Conservation (phyloP, 2,888 invertebrate species). For the Formica aserva region DNA sequence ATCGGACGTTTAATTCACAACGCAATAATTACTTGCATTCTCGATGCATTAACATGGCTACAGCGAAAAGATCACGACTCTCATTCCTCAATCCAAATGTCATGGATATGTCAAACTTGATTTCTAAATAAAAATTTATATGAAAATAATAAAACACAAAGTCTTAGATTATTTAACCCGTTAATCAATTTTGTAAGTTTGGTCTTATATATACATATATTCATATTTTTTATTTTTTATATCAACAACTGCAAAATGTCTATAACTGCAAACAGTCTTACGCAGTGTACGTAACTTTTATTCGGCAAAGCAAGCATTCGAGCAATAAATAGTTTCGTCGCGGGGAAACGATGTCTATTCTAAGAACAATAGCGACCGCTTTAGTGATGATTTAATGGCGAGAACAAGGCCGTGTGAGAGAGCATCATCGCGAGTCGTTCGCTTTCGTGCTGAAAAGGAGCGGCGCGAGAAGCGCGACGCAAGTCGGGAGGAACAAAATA, state of each 20-base stretch:
- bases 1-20: conserved; percentile 10
- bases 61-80: background rate
- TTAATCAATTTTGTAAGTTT: background rate
- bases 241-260: background rate
- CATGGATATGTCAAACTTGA: background rate
- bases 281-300: background rate
- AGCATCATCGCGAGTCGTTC: background rate
- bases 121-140: background rate
- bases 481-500: conserved; percentile 24
- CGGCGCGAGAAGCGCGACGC: background rate
- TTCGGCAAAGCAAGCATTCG: background rate
- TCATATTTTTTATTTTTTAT: no score
- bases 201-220: background rate
- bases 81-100: background rate
- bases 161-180: background rate
- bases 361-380: conserved; percentile 14
- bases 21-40: conserved; percentile 22
- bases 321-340: background rate
- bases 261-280: background rate
- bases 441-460: background rate
- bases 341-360: background rate
- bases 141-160: background rate
- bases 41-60: background rate
- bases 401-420: conserved; percentile 6
- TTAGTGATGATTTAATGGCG: background rate